Percentiles rank a stretch among this genome's conserved stretches.
Evolutionary conservation across 2,888 invertebrate genomes (phyloP).

Genomic region (Stegophylla sp.): DNA sequence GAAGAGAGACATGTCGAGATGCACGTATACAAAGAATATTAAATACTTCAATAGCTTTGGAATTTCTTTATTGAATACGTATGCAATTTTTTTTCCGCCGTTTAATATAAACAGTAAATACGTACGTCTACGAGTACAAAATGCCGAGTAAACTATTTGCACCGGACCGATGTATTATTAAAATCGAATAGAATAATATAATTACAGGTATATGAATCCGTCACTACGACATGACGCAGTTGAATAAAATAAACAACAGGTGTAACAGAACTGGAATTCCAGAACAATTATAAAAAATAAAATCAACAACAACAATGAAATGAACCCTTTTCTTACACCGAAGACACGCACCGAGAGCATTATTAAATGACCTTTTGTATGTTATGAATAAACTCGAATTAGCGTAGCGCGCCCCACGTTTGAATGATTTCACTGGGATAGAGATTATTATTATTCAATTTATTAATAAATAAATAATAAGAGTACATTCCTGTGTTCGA

Average conservation of each 20-base stretch:
- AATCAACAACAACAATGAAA: not conserved
- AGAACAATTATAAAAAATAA: not conserved
- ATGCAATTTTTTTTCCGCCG: not conserved
- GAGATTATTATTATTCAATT: too few relatives aligned
- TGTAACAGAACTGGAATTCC: not conserved
- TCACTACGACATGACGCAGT: not conserved
- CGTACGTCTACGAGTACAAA: not conserved
- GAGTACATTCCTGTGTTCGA: not conserved
- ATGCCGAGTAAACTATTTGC: not conserved
- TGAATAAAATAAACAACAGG: conserved; percentile 5
- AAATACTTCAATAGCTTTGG: not conserved
- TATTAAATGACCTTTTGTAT: not conserved
- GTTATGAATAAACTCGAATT: not conserved
- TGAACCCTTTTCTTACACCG: not conserved
- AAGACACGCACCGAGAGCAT: not conserved
- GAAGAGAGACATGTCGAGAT: too few relatives aligned
- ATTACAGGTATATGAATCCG: not conserved
- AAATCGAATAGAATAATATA: conserved; percentile 1
- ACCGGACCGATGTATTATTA: not conserved
- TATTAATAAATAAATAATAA: not conserved
- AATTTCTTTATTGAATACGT: not conserved
- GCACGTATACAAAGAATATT: not conserved
- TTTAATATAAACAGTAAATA: not conserved
- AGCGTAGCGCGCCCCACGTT: not conserved
- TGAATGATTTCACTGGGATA: too few relatives aligned